phyloP scores from a whole-genome alignment of 1,140 invertebrate species.

The Theocolax elegans region DNA sequence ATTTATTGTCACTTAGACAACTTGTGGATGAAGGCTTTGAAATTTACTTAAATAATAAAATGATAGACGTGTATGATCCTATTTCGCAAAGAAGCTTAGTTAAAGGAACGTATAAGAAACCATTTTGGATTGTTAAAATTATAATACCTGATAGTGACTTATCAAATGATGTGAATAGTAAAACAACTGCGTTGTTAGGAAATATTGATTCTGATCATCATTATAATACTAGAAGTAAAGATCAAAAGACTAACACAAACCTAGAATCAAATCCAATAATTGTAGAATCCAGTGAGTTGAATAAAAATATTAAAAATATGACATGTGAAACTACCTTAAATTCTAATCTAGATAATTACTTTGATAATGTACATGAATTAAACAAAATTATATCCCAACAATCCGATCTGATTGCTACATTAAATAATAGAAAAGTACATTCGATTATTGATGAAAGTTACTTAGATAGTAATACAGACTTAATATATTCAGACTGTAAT shows the following conservation, averaged over 20 bases:
- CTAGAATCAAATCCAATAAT: background rate
- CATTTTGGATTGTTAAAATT: constrained; percentile 2
- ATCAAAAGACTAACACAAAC: background rate
- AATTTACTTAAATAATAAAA: background rate
- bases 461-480: background rate
- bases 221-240: background rate
- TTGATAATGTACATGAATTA: too few species aligned
- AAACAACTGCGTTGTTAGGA: too few species aligned
- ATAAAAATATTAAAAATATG: background rate
- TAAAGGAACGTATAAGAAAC: background rate
- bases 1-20: background rate
- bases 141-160: background rate
- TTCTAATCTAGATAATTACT: too few species aligned
- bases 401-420: too few species aligned
- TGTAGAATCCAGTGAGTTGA: background rate
- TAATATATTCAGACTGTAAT: background rate
- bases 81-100: background rate
- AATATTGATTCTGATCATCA: background rate
- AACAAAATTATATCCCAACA: too few species aligned
- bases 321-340: too few species aligned
- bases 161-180: too few species aligned
- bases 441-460: too few species aligned
- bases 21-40: background rate
- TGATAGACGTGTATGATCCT: background rate
- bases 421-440: too few species aligned